These are phyloP conservation scores for Rhingia campestris DNA, from an alignment of 2,888 invertebrate species.

Conservation along the genomic window DNA sequence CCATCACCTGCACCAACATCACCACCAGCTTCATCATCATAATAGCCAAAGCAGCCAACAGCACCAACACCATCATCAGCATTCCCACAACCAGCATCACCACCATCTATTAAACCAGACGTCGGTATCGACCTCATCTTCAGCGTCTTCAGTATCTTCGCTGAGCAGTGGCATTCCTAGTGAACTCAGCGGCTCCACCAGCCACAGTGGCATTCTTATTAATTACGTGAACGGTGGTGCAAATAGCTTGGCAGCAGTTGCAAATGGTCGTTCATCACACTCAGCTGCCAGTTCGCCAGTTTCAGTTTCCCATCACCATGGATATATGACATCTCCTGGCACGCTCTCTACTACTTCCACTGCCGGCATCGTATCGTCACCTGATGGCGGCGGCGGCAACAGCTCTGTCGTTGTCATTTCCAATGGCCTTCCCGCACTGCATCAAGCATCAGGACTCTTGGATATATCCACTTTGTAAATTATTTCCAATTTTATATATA, in stretches of 20 bases:
- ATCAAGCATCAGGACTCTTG: constrained; percentile 80
- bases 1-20: constrained; percentile 71
- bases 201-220: constrained; percentile 64
- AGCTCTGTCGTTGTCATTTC: constrained; percentile 72
- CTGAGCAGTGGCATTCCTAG: constrained; percentile 62
- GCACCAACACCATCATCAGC: constrained; percentile 69
- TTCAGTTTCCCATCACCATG: constrained; percentile 65
- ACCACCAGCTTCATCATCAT: constrained; percentile 70
- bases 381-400: constrained; percentile 74
- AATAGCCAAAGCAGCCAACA: constrained; percentile 66
- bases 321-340: constrained; percentile 67
- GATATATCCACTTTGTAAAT: constrained; percentile 83
- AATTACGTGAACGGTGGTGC: constrained; percentile 68
- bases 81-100: constrained; percentile 75
- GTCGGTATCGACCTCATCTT: constrained; percentile 75
- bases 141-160: constrained; percentile 75
- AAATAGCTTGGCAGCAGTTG: constrained; percentile 42
- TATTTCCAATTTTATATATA: constrained; percentile 73
- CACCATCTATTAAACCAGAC: constrained; percentile 67
- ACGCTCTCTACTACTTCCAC: constrained; percentile 65
- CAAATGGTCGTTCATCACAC: constrained; percentile 57
- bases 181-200: constrained; percentile 66
- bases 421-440: constrained; percentile 76
- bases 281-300: constrained; percentile 68
- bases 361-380: constrained; percentile 68